Conservation (phyloP, 2,888 invertebrate species). For the Sisyra nigra region DNA sequence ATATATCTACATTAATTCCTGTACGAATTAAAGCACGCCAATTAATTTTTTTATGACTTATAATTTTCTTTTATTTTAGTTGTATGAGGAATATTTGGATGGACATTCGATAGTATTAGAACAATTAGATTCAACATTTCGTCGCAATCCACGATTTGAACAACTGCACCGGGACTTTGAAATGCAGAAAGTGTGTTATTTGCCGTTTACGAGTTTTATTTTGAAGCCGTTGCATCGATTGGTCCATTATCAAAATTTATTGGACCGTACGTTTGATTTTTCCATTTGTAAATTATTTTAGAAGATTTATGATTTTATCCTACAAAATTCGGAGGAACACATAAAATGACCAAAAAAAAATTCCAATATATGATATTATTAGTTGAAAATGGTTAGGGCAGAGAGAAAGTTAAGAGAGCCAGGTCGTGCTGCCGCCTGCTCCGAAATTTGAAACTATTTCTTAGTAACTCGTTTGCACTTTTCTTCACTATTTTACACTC, state of each 20-base stretch:
- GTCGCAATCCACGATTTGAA: conserved; percentile 49
- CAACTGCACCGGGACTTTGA: conserved; percentile 63
- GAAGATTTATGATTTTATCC: background rate
- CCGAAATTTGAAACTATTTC: too few relatives aligned
- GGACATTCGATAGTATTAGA: conserved; percentile 62
- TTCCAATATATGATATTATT: too few relatives aligned
- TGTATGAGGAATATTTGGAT: conserved; percentile 56
- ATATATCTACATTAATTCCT: conserved; percentile 43
- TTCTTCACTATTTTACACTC: too few relatives aligned
- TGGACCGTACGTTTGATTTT: conserved; percentile 55
- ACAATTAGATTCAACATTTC: conserved; percentile 62
- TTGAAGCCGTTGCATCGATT: conserved; percentile 72
- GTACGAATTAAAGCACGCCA: conserved; percentile 21
- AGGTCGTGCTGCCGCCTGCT: too few relatives aligned
- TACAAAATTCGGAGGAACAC: too few relatives aligned
- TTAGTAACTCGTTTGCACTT: too few relatives aligned
- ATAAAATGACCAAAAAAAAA: too few relatives aligned
- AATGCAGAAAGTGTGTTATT: conserved; percentile 67
- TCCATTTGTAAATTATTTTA: background rate
- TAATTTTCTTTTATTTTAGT: conserved; percentile 24
- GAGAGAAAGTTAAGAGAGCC: too few relatives aligned
- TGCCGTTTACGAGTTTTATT: conserved; percentile 69
- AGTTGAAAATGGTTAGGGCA: background rate
- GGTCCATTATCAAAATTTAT: conserved; percentile 63
- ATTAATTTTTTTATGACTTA: conserved; percentile 1